Evolutionary conservation across 2,888 invertebrate species (phyloP), one percentile per base, ranked within the genome.

Genomic region (Drosophila mettleri): DNA sequence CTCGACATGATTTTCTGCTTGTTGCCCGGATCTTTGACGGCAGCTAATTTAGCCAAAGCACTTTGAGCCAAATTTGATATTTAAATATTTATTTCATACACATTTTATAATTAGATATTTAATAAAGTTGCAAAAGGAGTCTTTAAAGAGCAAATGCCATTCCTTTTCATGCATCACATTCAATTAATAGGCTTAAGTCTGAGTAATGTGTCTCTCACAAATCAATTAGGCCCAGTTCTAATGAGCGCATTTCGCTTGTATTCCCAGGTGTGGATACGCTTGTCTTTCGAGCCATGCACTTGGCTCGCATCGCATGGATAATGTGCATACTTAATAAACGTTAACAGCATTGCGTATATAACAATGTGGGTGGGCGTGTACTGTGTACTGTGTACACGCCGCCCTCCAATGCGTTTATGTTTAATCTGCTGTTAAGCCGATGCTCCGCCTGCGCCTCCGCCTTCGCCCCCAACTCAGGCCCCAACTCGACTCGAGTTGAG

Each of bases 391-490:
- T 31, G n/a, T n/a, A n/a, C n/a, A 38, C 9, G 18, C n/a, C 34
- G 29, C 45, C 46, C 34, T 24, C 53, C 61, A 68, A 64, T 69
- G 63, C 55, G 63, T 59, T 74, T 69, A 52, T 73, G 86, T 62
- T 84, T 83, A 82, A 86, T 84, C 87, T 84, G 81, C 71, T 71
- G 81, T 82, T 84, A 84, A 80, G 84, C 70, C 74, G 61, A 64
- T 64, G 76, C 65, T 48, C 38, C 51, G 43, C 54, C 49, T 39
- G 59, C 57, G 61, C 57, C 63, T 57, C 38, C 51, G 36, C 39
- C 66, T 20, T 24, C 39, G 14, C 6, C 14, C 14, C 38, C n/a
- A n/a, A n/a, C n/a, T n/a, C n/a, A n/a, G n/a, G 5, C 6, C 20
- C 2, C 39, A 7, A 9, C n/a, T n/a, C 43, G 22, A 9, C 5